These are phyloP conservation scores for Leptinotarsa haldemani DNA, from an alignment of 2,888 invertebrate genomes.

Conservation along the genomic window DNA sequence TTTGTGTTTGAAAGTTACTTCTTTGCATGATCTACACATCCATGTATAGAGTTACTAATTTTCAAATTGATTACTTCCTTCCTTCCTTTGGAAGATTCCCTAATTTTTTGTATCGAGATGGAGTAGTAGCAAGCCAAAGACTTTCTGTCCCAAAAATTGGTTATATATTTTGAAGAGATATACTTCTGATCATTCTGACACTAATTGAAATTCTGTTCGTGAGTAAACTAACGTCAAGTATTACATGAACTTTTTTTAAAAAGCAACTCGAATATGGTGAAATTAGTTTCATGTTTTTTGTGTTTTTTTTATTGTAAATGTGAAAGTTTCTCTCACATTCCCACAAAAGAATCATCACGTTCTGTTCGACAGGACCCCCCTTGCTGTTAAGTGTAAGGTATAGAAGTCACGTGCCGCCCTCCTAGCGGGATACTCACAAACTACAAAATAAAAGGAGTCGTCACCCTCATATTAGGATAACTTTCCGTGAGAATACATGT, in stretches of 20 bases:
- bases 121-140: too few relatives aligned
- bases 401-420: conserved; percentile 52
- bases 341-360: conserved; percentile 26
- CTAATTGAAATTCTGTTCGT: too few relatives aligned
- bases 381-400: conserved; percentile 45
- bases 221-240: too few relatives aligned
- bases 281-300: background rate
- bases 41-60: too few relatives aligned
- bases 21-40: too few relatives aligned
- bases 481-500: conserved; percentile 31
- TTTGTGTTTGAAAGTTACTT: too few relatives aligned
- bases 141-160: too few relatives aligned
- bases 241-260: background rate
- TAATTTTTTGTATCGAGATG: too few relatives aligned
- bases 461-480: conserved; percentile 25
- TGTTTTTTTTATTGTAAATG: background rate
- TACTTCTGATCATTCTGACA: too few relatives aligned
- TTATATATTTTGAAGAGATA: too few relatives aligned
- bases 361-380: conserved; percentile 42
- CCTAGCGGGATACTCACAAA: conserved; percentile 45
- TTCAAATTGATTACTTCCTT: too few relatives aligned
- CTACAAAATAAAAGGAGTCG: conserved; percentile 30
- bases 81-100: too few relatives aligned
- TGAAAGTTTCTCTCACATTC: conserved; percentile 28
- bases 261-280: background rate